These are phyloP conservation scores for Cryptus viduatorius DNA, from an alignment of 2,888 invertebrate species.

Conservation along the genomic window DNA sequence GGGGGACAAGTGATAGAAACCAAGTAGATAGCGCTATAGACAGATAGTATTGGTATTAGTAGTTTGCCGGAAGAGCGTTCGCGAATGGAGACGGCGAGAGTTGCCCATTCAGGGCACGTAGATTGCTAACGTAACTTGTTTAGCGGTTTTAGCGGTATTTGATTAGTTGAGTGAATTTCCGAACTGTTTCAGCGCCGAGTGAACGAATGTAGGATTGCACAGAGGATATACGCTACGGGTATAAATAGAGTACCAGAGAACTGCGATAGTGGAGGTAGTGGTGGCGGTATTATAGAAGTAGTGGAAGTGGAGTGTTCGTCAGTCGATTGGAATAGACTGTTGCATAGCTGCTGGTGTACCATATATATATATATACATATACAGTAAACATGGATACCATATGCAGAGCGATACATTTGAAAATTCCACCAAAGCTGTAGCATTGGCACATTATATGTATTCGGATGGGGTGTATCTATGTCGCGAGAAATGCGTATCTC, in stretches of 20 bases:
- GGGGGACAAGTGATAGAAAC: constrained; percentile 24
- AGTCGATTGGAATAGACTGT: constrained; percentile 47
- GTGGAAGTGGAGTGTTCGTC: constrained; percentile 53
- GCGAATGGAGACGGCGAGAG: constrained; percentile 60
- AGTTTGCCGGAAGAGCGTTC: constrained; percentile 45
- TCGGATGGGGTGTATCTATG: too few relatives aligned
- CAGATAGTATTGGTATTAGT: constrained; percentile 11
- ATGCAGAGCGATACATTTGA: neutral
- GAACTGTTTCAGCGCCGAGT: constrained; percentile 79
- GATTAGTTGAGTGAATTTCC: constrained; percentile 84
- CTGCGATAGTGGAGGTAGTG: neutral
- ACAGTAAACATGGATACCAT: neutral
- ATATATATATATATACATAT: neutral
- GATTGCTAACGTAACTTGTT: constrained; percentile 84
- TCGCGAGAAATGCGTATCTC: too few relatives aligned
- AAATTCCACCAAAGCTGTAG: neutral
- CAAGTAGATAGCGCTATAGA: constrained; percentile 28
- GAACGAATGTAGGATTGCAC: constrained; percentile 41
- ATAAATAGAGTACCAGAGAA: constrained; percentile 32
- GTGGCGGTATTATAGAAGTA: constrained; percentile 37
- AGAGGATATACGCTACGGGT: constrained; percentile 44
- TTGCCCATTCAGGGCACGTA: constrained; percentile 83
- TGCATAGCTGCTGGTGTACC: neutral
- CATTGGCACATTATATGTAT: too few relatives aligned
- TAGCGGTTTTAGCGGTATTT: constrained; percentile 84